Evolutionary conservation across 1,140 invertebrate genomes (phyloP).

Genomic region (Procambarus virginalis): DNA sequence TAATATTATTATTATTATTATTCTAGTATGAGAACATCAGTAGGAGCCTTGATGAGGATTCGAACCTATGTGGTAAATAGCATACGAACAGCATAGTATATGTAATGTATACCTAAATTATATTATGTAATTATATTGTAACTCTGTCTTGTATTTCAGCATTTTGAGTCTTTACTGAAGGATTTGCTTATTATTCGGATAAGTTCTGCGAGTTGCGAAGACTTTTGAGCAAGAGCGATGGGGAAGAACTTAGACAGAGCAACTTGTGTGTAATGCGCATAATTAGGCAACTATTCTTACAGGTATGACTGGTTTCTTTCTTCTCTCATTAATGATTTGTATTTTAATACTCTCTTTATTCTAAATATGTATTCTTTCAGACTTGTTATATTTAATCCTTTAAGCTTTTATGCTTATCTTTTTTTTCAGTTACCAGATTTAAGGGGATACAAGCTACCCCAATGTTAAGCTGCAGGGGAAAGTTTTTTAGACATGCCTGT

Average conservation of each 20-base stretch:
- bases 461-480: too few relatives aligned
- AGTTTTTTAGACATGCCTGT: too few relatives aligned
- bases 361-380: too few relatives aligned
- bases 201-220: conserved; percentile 40
- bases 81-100: too few relatives aligned
- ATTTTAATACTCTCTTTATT: background rate
- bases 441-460: too few relatives aligned
- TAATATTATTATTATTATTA: too few relatives aligned
- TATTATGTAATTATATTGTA: background rate
- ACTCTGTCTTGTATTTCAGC: background rate
- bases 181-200: conserved; percentile 41
- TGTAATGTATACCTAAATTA: background rate
- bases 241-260: conserved; percentile 43
- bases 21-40: too few relatives aligned
- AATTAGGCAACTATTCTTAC: conserved; percentile 32
- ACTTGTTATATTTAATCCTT: too few relatives aligned
- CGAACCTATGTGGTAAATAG: too few relatives aligned
- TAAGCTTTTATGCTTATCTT: too few relatives aligned
- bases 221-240: conserved; percentile 13
- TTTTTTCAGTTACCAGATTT: too few relatives aligned
- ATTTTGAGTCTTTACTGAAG: conserved; percentile 43
- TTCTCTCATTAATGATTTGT: background rate
- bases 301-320: background rate
- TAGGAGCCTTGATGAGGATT: too few relatives aligned
- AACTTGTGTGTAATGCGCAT: conserved; percentile 35